These are phyloP conservation scores for Alcis repandata DNA, from an alignment of 2,888 invertebrate genomes.

Conservation along the genomic window DNA sequence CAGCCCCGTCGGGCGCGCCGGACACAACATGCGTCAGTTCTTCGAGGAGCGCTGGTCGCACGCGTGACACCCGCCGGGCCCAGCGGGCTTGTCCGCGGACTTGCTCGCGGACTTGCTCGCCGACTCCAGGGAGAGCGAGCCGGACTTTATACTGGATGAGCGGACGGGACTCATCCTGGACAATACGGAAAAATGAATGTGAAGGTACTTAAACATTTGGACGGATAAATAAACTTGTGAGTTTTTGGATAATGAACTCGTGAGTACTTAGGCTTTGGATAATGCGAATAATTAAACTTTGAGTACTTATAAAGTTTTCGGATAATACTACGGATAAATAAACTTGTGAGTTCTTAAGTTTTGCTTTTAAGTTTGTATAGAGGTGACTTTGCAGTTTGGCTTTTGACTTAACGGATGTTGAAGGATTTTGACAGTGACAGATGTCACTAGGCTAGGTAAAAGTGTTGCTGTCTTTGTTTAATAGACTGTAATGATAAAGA, in stretches of 20 bases:
- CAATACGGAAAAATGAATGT: slow-evolving; percentile 8
- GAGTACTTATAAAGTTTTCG: no score
- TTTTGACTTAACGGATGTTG: background rate
- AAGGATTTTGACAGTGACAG: background rate
- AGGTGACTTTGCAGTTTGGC: no score
- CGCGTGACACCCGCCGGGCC: slow-evolving; percentile 29
- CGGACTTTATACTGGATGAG: slow-evolving; percentile 29
- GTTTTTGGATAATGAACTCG: slow-evolving; percentile 6
- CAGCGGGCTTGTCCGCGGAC: background rate
- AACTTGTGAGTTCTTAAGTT: background rate
- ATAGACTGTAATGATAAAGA: background rate
- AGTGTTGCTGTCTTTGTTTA: no score
- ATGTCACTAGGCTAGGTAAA: background rate
- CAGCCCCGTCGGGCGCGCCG: slow-evolving; percentile 98
- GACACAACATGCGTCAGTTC: slow-evolving; percentile 96
- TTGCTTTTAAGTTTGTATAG: no score
- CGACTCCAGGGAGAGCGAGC: background rate
- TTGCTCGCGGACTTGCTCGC: background rate
- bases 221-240: slow-evolving; percentile 7
- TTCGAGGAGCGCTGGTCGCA: slow-evolving; percentile 94
- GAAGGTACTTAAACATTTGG: slow-evolving; percentile 13
- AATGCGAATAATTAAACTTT: no score
- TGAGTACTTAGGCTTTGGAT: slow-evolving; percentile 1
- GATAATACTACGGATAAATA: slow-evolving; percentile 20
- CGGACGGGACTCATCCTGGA: slow-evolving; percentile 25